Evolutionary conservation across 1,140 invertebrate genomes (phyloP), one percentile per base, ranked within the genome.

Genomic region (Hermatobates lingyangjiaoensis): DNA sequence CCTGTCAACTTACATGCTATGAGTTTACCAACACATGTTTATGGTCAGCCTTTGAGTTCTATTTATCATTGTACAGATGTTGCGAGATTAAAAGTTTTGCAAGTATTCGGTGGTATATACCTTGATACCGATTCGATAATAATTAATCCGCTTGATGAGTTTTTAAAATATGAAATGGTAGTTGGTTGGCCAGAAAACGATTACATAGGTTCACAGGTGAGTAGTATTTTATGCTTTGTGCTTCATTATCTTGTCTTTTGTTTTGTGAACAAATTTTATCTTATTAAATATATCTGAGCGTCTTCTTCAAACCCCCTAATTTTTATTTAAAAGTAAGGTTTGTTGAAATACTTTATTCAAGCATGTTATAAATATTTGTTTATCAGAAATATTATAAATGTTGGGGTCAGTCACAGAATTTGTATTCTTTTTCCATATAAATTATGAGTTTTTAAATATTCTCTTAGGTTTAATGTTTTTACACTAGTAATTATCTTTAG

Each of bases 51-150:
- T n/a, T 47, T 64, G 23, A 62, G 60, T 52, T 60, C 59, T 3
- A 46, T 68, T 7, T 64, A 62, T 54, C 67, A 69, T 52, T 56
- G 60, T 20, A 59, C 64, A 18, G 68, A 69, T 56, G 58, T 69
- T 18, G 58, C 60, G 18, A 54, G 68, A 25, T 54, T 69, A 10
- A 46, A 58, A 38, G 54, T 68, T 5, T 50, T 69, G 10, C 60
- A 58, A 56, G 40, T 58, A 50, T 60, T 58, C 48, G 68, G 68
- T 20, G 68, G 68, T 10, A 67, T 69, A 28, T 68, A 62, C 53
- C 53, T 69, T 2, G 68, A 69, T 53, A 63, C 60, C 34, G 68
- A 69, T 59, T 57, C 61, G 15, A 58, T 65, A 34, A 54, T 69
- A 24, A 55, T 69, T 4, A 61, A 66, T 45, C 56, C 59, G 1